Conservation (phyloP, 2,797 vertebrate genomes). For the Tragelaphus oryx region DNA sequence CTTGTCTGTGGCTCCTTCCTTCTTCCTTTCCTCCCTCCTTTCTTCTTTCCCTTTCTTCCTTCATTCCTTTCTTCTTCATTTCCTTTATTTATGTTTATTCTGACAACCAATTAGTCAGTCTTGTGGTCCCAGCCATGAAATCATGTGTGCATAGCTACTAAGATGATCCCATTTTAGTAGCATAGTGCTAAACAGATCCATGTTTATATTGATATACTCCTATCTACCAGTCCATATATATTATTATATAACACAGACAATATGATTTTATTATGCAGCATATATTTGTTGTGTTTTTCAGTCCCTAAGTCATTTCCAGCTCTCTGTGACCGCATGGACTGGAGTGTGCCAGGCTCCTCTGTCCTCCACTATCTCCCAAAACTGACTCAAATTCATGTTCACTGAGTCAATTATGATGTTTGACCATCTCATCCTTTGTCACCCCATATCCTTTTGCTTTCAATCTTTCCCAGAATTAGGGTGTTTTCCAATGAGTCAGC, state of each 20-base stretch:
- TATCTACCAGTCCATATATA: not conserved
- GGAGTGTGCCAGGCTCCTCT: not conserved
- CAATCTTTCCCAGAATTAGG: not conserved
- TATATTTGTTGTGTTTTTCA: not conserved
- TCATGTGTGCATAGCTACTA: not conserved
- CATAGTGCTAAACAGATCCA: not conserved
- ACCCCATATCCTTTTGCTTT: not conserved
- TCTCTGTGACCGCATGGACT: not conserved
- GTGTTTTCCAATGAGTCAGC: not conserved
- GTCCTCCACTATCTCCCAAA: not conserved
- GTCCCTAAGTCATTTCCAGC: not conserved
- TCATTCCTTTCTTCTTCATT: accelerated
- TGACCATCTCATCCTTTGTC: not conserved
- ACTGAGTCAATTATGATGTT: not conserved
- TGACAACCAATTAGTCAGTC: not conserved
- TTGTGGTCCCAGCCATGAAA: not conserved
- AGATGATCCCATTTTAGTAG: not conserved
- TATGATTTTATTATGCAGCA: not conserved
- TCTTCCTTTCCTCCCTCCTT: accelerated
- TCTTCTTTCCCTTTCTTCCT: accelerated
- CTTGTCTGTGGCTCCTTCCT: not conserved
- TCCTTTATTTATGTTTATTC: not conserved
- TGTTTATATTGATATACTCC: not conserved
- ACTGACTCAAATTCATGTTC: not conserved
- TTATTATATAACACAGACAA: not conserved